Conservation (phyloP, 2,797 vertebrate species). For the Graptemys geographica region DNA sequence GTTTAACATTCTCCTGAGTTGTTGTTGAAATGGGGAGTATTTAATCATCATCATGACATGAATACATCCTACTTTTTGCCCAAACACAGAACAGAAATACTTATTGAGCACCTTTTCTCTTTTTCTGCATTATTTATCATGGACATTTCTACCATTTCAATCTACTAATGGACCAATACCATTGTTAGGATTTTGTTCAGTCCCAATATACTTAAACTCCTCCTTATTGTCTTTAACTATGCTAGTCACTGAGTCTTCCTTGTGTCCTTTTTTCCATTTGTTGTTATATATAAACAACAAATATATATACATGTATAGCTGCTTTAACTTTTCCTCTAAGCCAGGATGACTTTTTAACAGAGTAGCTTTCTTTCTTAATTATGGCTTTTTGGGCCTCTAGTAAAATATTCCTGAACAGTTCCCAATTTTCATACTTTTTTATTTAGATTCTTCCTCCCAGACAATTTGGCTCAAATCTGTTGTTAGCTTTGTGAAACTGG, state of each 20-base stretch:
- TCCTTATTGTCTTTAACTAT: background rate
- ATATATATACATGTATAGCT: background rate
- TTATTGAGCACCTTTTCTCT: background rate
- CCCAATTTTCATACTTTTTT: background rate
- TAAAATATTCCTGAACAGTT: background rate
- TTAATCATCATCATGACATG: background rate
- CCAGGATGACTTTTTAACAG: background rate
- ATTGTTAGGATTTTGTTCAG: background rate
- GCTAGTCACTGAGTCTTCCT: background rate
- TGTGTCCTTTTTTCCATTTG: fast-evolving
- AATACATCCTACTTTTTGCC: background rate
- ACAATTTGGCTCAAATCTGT: background rate
- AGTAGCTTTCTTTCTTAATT: background rate
- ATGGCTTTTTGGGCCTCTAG: background rate
- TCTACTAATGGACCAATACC: background rate
- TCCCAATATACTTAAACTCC: background rate
- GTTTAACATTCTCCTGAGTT: background rate
- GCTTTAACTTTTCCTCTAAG: background rate
- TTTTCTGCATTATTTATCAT: background rate
- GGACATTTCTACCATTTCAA: background rate
- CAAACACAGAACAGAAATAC: background rate
- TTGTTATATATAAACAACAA: background rate
- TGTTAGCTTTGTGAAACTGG: background rate
- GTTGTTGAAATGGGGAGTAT: background rate
- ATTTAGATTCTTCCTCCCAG: background rate